A percentile compares a stretch with the other conserved stretches of the same genome.
These are phyloP conservation scores for Lycopodina hypogea DNA, from an alignment of 37 sponge, comb jelly and placozoan genomes.

Conservation along the genomic window DNA sequence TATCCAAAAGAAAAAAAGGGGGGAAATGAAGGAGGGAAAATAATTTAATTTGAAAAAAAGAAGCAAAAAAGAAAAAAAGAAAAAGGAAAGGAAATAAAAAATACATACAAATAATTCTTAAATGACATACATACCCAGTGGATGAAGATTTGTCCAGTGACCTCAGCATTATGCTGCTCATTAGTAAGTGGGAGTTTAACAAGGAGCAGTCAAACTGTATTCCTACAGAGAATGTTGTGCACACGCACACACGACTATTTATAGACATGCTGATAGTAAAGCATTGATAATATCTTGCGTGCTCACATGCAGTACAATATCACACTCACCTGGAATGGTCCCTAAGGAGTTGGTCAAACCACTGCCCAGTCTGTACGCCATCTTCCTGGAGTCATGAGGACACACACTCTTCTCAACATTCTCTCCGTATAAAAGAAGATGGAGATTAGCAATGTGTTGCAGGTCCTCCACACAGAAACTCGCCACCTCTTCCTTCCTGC, in stretches of 20 bases:
- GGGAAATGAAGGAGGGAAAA: background rate
- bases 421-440: background rate
- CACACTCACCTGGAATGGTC: background rate
- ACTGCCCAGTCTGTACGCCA: background rate
- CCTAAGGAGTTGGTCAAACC: background rate
- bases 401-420: background rate
- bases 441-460: background rate
- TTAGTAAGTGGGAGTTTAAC: background rate
- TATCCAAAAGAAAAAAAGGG: background rate
- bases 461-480: slow-evolving; percentile 17
- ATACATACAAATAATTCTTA: background rate
- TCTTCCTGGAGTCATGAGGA: background rate
- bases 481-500: background rate
- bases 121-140: background rate
- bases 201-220: background rate
- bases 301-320: background rate
- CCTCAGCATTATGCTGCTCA: background rate
- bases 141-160: background rate
- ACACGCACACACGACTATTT: background rate
- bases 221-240: background rate
- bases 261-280: no score
- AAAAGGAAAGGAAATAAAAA: no score
- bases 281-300: no score
- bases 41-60: background rate
- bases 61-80: no score